A percentile compares a stretch with the other conserved stretches of the same genome.
Evolutionary conservation across 2,113 vertebrate species (phyloP).

Genomic region (Nestor notabilis): DNA sequence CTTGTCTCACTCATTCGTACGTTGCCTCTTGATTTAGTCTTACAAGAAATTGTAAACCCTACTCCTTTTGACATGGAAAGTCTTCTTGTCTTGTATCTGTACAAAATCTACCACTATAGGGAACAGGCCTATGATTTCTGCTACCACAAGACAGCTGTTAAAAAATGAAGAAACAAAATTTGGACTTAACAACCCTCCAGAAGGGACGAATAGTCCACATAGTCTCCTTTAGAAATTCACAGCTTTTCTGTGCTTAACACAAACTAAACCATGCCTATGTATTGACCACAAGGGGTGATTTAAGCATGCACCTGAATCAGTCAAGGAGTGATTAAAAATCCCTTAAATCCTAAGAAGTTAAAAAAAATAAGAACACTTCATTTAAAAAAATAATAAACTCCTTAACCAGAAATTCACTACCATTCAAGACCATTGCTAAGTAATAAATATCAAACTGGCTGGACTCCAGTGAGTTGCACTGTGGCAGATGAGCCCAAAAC

Average conservation of each 20-base stretch:
- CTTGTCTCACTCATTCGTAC: not conserved
- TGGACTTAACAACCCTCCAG: not conserved
- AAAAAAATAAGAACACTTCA: not conserved
- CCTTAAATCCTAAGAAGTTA: not conserved
- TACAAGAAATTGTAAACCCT: not conserved
- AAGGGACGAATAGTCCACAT: not conserved
- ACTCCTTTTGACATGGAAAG: not conserved
- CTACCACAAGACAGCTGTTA: not conserved
- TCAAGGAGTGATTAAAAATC: not conserved
- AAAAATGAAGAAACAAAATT: not conserved
- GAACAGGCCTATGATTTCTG: not conserved
- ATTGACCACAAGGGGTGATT: not conserved
- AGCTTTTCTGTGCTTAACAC: not conserved
- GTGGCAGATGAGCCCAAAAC: rapidly evolving
- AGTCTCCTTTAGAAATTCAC: not conserved
- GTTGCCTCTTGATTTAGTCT: not conserved
- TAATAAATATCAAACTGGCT: not conserved
- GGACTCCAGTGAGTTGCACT: not conserved
- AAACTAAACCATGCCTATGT: not conserved
- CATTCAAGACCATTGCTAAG: not conserved
- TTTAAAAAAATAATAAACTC: not conserved
- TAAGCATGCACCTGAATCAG: not conserved
- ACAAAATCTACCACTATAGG: not conserved
- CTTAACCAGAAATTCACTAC: not conserved
- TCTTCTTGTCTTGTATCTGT: not conserved